Evolutionary conservation across 2,888 invertebrate genomes (phyloP).

Genomic region (Polydrusus cervinus): DNA sequence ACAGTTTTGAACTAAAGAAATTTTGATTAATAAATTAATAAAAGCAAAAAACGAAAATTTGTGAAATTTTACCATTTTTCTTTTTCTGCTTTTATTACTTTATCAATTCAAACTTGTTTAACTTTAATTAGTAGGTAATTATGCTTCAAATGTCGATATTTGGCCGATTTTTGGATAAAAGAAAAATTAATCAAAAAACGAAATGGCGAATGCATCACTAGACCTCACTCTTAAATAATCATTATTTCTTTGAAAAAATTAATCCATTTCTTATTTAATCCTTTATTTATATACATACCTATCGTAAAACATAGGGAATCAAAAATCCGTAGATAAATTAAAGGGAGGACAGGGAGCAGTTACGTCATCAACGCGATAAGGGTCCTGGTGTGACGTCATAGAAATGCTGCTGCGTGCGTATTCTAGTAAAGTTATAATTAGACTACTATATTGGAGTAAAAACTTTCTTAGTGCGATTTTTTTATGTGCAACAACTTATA

Average conservation of each 20-base stretch:
- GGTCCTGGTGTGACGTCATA: conserved; percentile 44
- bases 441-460: conserved; percentile 23
- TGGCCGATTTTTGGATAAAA: no score
- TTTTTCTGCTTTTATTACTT: no score
- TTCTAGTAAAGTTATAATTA: conserved; percentile 39
- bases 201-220: no score
- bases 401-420: conserved; percentile 12
- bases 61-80: no score
- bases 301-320: neutral
- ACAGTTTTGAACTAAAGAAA: no score
- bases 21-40: no score
- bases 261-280: neutral
- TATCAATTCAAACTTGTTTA: no score
- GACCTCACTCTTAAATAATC: neutral
- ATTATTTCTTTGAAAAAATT: neutral
- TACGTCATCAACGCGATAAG: conserved; percentile 45
- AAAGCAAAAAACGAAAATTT: no score
- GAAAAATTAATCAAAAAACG: no score
- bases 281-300: neutral
- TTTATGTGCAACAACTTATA: neutral
- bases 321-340: no score
- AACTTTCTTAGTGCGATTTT: conserved; percentile 35
- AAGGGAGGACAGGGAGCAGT: conserved; percentile 22
- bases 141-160: no score
- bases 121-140: no score